Evolutionary conservation across 2,888 invertebrate species (phyloP).

Genomic region (Agrypnus murinus): DNA sequence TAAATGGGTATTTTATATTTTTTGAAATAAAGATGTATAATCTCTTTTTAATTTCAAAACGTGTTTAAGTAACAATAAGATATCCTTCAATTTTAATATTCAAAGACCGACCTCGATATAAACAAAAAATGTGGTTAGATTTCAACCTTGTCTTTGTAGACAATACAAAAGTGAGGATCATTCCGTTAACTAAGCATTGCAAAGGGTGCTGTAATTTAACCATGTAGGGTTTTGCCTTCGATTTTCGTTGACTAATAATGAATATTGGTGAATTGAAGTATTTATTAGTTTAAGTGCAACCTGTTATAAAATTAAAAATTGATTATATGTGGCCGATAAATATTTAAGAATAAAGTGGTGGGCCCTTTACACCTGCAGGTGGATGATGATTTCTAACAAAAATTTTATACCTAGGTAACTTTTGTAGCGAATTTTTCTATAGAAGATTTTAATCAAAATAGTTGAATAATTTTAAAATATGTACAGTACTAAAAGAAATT

Average conservation of each 20-base stretch:
- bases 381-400: slow-evolving; percentile 9
- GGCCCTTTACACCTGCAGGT: slow-evolving; percentile 49
- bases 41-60: not conserved
- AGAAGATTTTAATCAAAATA: slow-evolving; percentile 22
- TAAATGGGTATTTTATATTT: slow-evolving; percentile 58
- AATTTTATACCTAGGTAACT: slow-evolving; percentile 25
- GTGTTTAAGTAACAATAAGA: too few species aligned
- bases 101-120: too few species aligned
- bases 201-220: too few species aligned
- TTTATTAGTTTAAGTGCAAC: too few species aligned
- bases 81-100: too few species aligned
- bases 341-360: slow-evolving; percentile 34
- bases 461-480: slow-evolving; percentile 8
- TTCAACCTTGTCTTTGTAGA: too few species aligned
- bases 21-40: not conserved
- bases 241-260: too few species aligned
- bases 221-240: too few species aligned
- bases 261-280: too few species aligned
- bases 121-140: too few species aligned
- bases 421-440: slow-evolving; percentile 13
- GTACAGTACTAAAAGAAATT: not conserved
- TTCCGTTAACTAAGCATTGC: too few species aligned
- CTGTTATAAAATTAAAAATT: not conserved
- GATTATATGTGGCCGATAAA: not conserved
- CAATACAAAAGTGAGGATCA: too few species aligned